Conservation (phyloP, 2,113 vertebrate species). For the Osmerus mordax region DNA sequence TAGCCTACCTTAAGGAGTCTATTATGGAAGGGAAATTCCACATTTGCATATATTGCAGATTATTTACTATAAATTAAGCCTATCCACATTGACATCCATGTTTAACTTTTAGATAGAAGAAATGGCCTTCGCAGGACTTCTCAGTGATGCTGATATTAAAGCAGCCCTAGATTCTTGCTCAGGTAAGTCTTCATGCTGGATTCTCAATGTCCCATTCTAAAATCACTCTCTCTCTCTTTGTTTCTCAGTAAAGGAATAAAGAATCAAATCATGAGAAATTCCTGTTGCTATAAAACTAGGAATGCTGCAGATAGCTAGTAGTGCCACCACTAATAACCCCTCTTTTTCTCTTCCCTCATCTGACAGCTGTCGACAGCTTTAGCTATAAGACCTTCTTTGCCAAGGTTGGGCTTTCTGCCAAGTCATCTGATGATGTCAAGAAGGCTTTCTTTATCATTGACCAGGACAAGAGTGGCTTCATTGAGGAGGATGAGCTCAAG, state of each 20-base stretch:
- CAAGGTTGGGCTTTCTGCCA: constrained; percentile 73
- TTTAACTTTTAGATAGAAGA: constrained; percentile 44
- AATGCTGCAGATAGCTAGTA: no score
- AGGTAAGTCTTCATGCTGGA: constrained; percentile 60
- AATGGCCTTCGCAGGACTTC: constrained; percentile 72
- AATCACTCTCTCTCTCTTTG: no score
- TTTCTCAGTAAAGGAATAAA: no score
- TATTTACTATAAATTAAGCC: background rate
- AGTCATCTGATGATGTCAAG: constrained; percentile 66
- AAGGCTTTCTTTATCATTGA: constrained; percentile 75
- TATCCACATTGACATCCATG: constrained; percentile 16
- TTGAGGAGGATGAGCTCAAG: constrained; percentile 81
- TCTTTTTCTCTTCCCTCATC: background rate
- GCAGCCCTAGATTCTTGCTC: constrained; percentile 71
- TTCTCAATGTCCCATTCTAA: background rate
- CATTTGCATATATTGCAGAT: background rate
- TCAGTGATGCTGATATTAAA: constrained; percentile 72
- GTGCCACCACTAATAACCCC: no score
- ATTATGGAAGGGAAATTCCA: no score
- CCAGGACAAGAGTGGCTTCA: constrained; percentile 78
- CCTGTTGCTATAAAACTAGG: no score
- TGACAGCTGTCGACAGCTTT: constrained; percentile 69
- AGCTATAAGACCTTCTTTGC: constrained; percentile 71
- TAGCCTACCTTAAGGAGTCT: no score
- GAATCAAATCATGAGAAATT: no score